Evolutionary conservation across 1,140 invertebrate genomes (phyloP).

Genomic region (Aphelinus atriplicis): DNA sequence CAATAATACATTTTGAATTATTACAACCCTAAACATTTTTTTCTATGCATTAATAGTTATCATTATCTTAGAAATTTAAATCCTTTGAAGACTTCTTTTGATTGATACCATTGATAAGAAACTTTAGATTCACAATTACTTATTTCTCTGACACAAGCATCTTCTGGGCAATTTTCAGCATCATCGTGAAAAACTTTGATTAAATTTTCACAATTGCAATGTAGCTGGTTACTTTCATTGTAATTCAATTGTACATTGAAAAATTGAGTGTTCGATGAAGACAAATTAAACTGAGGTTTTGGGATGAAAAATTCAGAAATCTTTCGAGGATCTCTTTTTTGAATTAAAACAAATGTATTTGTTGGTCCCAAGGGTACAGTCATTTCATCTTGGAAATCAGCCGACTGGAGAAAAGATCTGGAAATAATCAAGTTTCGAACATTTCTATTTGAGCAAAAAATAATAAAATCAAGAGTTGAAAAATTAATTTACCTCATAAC

Average conservation of each 20-base stretch:
- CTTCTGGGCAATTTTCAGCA: constrained; percentile 29
- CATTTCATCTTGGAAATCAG: constrained; percentile 60
- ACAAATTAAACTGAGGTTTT: constrained; percentile 55
- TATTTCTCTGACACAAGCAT: constrained; percentile 30
- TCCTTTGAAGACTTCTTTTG: constrained; percentile 58
- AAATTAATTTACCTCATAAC: constrained; percentile 56
- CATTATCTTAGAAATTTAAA: constrained; percentile 58
- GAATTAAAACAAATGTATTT: constrained; percentile 60
- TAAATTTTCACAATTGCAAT: constrained; percentile 52
- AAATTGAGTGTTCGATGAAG: constrained; percentile 38
- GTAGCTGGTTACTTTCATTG: constrained; percentile 37
- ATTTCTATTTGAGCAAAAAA: background rate
- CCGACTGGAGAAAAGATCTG: constrained; percentile 56
- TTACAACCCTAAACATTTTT: constrained; percentile 1
- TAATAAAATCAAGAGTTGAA: too few relatives aligned
- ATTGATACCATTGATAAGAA: constrained; percentile 60
- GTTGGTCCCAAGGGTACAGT: constrained; percentile 52
- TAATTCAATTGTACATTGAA: constrained; percentile 55
- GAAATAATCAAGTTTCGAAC: constrained; percentile 23
- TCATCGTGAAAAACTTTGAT: constrained; percentile 55
- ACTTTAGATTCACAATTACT: constrained; percentile 28
- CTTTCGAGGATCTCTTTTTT: constrained; percentile 54
- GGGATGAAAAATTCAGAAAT: constrained; percentile 59
- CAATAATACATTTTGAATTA: constrained; percentile 6
- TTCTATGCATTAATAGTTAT: constrained; percentile 24